phyloP scores from a whole-genome alignment of 1,140 invertebrate genomes.

The Ceratina australensis region DNA sequence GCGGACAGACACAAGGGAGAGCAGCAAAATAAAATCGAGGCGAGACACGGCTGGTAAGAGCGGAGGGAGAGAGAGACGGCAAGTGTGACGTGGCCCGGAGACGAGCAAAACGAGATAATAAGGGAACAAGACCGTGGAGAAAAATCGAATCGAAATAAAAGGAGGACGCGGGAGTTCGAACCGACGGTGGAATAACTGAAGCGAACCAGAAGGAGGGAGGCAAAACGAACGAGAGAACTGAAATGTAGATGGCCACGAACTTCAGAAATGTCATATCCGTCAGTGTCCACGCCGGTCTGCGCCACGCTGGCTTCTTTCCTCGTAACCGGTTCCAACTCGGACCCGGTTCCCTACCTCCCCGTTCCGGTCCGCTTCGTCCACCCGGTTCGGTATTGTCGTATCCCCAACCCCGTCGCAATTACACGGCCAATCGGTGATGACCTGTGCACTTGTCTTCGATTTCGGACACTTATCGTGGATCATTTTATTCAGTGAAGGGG shows the following conservation, averaged over 20 bases:
- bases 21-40: slow-evolving; percentile 45
- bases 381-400: too few species aligned
- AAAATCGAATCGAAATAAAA: slow-evolving; percentile 48
- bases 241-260: slow-evolving; percentile 65
- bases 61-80: slow-evolving; percentile 1
- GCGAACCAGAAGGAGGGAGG: not conserved
- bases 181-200: slow-evolving; percentile 39
- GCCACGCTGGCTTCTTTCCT: slow-evolving; percentile 34
- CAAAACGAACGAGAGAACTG: slow-evolving; percentile 46
- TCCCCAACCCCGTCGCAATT: not conserved
- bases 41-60: slow-evolving; percentile 10
- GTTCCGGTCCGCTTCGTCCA: not conserved
- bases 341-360: slow-evolving; percentile 6
- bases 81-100: slow-evolving; percentile 25
- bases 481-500: too few species aligned
- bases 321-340: slow-evolving; percentile 58
- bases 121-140: slow-evolving; percentile 36
- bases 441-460: not conserved
- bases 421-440: not conserved
- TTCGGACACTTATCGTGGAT: not conserved
- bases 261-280: slow-evolving; percentile 76
- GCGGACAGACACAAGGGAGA: slow-evolving; percentile 34
- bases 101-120: slow-evolving; percentile 44
- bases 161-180: slow-evolving; percentile 10
- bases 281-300: slow-evolving; percentile 65